phyloP scores from a whole-genome alignment of 2,113 vertebrate genomes.

The Fukomys damarensis region DNA sequence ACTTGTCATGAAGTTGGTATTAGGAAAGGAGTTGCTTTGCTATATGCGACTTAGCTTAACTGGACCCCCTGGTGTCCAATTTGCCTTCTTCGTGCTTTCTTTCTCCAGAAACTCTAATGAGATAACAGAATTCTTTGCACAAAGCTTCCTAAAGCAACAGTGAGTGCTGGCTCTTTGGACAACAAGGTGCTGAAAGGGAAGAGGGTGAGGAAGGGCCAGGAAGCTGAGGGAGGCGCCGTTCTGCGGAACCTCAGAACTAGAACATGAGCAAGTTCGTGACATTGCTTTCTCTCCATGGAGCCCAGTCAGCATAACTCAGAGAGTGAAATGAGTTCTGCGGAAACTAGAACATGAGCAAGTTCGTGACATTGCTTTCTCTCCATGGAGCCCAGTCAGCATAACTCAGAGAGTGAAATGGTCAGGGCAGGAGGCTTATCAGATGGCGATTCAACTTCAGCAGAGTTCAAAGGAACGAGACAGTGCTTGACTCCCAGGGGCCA shows the following conservation, averaged over 20 bases:
- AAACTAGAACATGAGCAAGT: neutral
- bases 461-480: neutral
- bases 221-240: neutral
- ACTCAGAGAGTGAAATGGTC: neutral
- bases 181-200: neutral
- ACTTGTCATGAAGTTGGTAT: neutral
- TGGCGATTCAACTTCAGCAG: neutral
- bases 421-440: neutral
- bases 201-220: neutral
- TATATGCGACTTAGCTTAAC: neutral
- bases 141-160: neutral
- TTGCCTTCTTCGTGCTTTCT: neutral
- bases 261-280: neutral
- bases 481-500: accelerated
- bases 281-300: neutral
- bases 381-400: neutral
- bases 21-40: neutral
- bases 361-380: neutral
- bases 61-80: neutral
- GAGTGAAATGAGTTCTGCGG: neutral
- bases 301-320: neutral
- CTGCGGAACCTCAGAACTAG: neutral
- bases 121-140: neutral
- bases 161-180: neutral
- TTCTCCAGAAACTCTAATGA: neutral